phyloP scores from a whole-genome alignment of 1,140 invertebrate species.

The Lerema accius region DNA sequence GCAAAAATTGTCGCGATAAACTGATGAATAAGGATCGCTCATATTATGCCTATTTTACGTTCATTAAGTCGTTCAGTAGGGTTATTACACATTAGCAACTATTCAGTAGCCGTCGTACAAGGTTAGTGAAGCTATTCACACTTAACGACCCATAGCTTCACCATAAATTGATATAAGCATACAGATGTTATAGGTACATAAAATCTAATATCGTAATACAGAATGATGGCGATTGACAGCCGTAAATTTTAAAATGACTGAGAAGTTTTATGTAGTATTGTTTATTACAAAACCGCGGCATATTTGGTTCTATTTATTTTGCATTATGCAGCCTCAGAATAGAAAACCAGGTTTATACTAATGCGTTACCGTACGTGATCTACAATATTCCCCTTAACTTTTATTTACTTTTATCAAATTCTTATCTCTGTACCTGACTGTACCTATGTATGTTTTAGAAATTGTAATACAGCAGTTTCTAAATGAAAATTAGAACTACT shows the following conservation, averaged over 20 bases:
- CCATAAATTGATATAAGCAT: conserved; percentile 42
- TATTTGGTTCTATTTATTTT: no score
- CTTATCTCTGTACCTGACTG: no score
- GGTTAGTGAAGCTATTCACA: conserved; percentile 35
- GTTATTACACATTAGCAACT: conserved; percentile 11
- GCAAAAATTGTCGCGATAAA: neutral
- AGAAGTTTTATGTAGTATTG: no score
- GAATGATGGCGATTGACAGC: neutral
- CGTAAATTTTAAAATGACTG: conserved; percentile 13
- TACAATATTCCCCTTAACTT: no score
- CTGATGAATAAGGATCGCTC: neutral
- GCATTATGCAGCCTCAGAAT: no score
- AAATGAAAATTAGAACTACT: no score
- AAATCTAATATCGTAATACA: conserved; percentile 36
- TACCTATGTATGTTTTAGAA: no score
- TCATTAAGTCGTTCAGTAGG: neutral
- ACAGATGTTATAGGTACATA: conserved; percentile 44
- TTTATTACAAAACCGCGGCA: no score
- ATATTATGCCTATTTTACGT: neutral
- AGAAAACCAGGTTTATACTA: no score
- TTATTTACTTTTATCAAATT: no score
- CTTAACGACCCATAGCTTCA: conserved; percentile 41
- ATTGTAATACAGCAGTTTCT: no score
- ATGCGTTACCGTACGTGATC: no score
- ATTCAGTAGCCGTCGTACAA: conserved; percentile 6